Evolutionary conservation across 2,113 vertebrate species (phyloP), one percentile per base, ranked within the genome.

Genomic region (Zingel zingel): DNA sequence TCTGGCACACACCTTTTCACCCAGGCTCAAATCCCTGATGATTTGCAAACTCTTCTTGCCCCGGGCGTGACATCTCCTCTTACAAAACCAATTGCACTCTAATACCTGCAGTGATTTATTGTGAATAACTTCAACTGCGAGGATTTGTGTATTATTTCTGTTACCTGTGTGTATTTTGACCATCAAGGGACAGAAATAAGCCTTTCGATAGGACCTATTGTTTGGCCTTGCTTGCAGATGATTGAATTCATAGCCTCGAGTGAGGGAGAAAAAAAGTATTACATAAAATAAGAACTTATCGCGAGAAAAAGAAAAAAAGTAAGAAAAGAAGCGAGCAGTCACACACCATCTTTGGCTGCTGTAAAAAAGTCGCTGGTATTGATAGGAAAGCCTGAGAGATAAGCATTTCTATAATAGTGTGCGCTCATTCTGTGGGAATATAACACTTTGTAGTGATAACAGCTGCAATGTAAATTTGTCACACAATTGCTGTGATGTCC

Each of bases 71-170:
- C 19, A 51, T 54, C 54, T 56, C 54, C 58, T 36, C 36, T 3
- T 75, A 54, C 23, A 27, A 70, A 81, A 54, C 19, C 3, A 5
- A 73, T n/a, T 81, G 36, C 61, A 68, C 45, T 57, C 18, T 54
- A 67, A 87, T 83, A 51, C 67, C 54, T 74, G 43, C 54, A 14
- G 66, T 43, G 83, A 91, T 93, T 91, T 87, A 88, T 83, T 77
- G 82, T 83, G 33, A 82, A 75, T 67, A 77, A 39, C 61, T 63
- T 66, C 58, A 73, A 87, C 51, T 70, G 36, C 6, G 12, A 58
- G 58, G 62, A 48, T 19, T 45, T 82, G 72, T 79, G 30, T 86
- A 71, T 86, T 85, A 76, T 86, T 89, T 79, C 72, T 70, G 3
- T 84, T 68, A 82, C 68, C 69, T 86, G 66, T 81, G 64, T 88